Evolutionary conservation across 2,113 vertebrate species (phyloP).

Genomic region (Perca fluviatilis): DNA sequence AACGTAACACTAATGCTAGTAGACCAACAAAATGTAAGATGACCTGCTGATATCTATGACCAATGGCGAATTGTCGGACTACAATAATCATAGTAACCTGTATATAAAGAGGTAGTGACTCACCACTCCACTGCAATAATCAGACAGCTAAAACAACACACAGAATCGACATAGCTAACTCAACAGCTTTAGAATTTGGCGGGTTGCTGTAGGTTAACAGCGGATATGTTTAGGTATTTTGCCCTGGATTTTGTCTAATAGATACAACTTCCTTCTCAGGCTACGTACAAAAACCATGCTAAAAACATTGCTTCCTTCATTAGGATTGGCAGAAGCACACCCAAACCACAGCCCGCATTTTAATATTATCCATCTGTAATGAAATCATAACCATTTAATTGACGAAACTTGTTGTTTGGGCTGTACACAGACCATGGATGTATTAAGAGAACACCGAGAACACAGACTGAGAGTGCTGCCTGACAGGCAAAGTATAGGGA

Average conservation of each 20-base stretch:
- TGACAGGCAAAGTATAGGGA: not conserved
- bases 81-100: too few species aligned
- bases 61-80: rapidly evolving
- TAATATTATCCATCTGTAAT: not conserved
- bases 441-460: too few species aligned
- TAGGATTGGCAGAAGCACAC: rapidly evolving
- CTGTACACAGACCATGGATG: too few species aligned
- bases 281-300: too few species aligned
- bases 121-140: not conserved
- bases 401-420: rapidly evolving
- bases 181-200: conserved; percentile 76
- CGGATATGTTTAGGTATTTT: too few species aligned
- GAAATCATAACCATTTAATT: not conserved
- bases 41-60: not conserved
- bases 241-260: conserved; percentile 36
- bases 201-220: conserved; percentile 40
- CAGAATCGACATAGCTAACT: not conserved
- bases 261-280: not conserved
- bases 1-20: conserved; percentile 7
- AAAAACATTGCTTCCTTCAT: not conserved
- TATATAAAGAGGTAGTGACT: not conserved
- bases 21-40: not conserved
- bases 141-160: not conserved
- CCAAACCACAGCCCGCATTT: rapidly evolving
- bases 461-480: not conserved